Percentiles rank a stretch among this genome's conserved stretches.
phyloP scores from a whole-genome alignment of 1,140 invertebrate species.

The Brachionus angularis region DNA sequence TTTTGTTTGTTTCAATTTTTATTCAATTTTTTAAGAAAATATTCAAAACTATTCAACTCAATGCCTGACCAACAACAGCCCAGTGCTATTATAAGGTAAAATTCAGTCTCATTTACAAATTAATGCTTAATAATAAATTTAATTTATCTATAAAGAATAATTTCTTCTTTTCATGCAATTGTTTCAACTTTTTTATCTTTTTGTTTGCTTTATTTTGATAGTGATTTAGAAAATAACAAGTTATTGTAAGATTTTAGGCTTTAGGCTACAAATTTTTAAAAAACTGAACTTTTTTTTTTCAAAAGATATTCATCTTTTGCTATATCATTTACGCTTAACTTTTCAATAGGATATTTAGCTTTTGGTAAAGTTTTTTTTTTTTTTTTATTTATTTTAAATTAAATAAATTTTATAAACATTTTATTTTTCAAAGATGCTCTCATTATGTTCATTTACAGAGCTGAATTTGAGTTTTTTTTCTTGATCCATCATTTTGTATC shows the following conservation, averaged over 20 bases:
- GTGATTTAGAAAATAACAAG: slow-evolving; percentile 25
- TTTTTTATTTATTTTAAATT: not conserved
- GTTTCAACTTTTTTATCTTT: slow-evolving; percentile 8
- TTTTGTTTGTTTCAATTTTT: slow-evolving; percentile 41
- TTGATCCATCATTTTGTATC: slow-evolving; percentile 33
- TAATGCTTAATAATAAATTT: not conserved
- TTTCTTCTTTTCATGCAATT: slow-evolving; percentile 28
- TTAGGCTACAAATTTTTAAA: not conserved
- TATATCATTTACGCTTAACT: slow-evolving; percentile 37
- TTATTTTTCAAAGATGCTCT: not conserved
- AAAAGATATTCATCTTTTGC: slow-evolving; percentile 20
- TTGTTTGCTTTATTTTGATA: slow-evolving; percentile 10
- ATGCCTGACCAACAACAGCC: slow-evolving; percentile 4
- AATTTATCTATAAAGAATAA: not conserved
- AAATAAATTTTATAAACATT: not conserved
- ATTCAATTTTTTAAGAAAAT: slow-evolving; percentile 1
- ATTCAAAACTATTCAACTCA: slow-evolving; percentile 7
- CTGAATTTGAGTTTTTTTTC: slow-evolving; percentile 41
- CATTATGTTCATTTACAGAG: slow-evolving; percentile 20
- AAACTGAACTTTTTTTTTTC: not conserved
- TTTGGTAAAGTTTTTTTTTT: slow-evolving; percentile 43
- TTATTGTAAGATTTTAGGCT: not conserved
- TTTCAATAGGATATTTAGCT: slow-evolving; percentile 35
- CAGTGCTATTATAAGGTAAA: slow-evolving; percentile 30
- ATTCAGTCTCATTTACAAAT: not conserved